A percentile compares a stretch with the other conserved stretches of the same genome.
phyloP scores from a whole-genome alignment of 2,113 vertebrate species.

The Hydrolagus affinis region DNA sequence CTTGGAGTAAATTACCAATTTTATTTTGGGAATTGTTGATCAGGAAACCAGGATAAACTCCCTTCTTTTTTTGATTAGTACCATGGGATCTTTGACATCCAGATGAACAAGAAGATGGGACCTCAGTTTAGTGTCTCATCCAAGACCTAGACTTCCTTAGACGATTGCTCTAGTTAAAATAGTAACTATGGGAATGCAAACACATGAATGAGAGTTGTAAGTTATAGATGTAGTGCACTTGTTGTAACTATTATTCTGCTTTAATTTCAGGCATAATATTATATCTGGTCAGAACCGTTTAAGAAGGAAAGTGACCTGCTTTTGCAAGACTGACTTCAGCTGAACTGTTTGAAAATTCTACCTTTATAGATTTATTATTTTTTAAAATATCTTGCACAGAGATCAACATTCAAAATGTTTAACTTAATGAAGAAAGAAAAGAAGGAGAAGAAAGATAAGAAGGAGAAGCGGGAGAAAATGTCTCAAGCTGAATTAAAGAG shows the following conservation, averaged over 20 bases:
- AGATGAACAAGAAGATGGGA: neutral
- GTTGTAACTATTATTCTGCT: constrained; percentile 17
- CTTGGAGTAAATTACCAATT: too few relatives aligned
- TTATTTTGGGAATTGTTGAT: too few relatives aligned
- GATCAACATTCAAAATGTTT: constrained; percentile 55
- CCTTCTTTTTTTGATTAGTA: too few relatives aligned
- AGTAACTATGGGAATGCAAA: neutral
- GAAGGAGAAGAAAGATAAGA: constrained; percentile 85
- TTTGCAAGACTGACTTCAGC: neutral
- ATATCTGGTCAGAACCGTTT: neutral
- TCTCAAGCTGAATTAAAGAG: constrained; percentile 82
- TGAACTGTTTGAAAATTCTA: constrained; percentile 1
- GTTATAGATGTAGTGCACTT: neutral
- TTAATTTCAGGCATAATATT: constrained; percentile 1
- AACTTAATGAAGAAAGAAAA: constrained; percentile 82
- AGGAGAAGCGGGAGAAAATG: constrained; percentile 92
- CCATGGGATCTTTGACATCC: neutral
- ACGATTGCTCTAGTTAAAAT: neutral
- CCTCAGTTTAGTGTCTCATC: too few relatives aligned
- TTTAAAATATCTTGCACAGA: neutral
- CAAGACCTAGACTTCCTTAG: too few relatives aligned
- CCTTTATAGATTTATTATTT: neutral
- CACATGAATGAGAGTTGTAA: neutral
- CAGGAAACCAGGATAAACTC: too few relatives aligned
- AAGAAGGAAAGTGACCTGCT: constrained; percentile 8